These are phyloP conservation scores for Pollenia amentaria DNA, from an alignment of 2,888 invertebrate species.

Conservation along the genomic window DNA sequence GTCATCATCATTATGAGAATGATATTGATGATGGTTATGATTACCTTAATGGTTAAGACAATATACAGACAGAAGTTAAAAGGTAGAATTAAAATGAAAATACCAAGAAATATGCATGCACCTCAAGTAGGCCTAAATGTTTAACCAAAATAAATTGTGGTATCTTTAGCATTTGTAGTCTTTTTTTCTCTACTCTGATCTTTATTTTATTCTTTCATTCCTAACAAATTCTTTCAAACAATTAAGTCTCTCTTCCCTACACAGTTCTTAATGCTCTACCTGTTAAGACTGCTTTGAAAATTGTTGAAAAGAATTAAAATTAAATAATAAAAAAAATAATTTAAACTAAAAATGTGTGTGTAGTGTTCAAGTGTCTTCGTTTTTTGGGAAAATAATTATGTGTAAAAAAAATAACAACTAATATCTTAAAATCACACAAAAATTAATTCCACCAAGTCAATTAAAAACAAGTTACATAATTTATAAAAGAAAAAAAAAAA, in stretches of 20 bases:
- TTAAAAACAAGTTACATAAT: conserved; percentile 18
- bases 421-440: conserved; percentile 15
- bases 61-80: not conserved
- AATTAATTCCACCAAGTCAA: conserved; percentile 60
- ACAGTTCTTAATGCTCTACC: not conserved
- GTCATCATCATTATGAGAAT: conserved; percentile 22
- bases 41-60: conserved; percentile 27
- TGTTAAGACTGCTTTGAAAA: not conserved
- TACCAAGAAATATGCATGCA: not conserved
- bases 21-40: conserved; percentile 13
- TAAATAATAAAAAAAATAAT: not conserved
- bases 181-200: conserved; percentile 1
- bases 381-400: conserved; percentile 24
- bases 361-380: conserved; percentile 19
- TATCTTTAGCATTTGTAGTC: not conserved
- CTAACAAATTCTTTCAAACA: not conserved
- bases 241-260: no score
- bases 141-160: conserved; percentile 17
- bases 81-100: not conserved
- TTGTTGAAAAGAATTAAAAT: not conserved
- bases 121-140: conserved; percentile 34
- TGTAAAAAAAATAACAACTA: conserved; percentile 29
- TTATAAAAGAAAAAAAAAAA: conserved; percentile 40
- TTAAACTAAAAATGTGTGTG: conserved; percentile 1
- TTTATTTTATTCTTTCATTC: not conserved